Conservation (phyloP, 2,113 vertebrate species). For the Circaetus cinerascens region DNA sequence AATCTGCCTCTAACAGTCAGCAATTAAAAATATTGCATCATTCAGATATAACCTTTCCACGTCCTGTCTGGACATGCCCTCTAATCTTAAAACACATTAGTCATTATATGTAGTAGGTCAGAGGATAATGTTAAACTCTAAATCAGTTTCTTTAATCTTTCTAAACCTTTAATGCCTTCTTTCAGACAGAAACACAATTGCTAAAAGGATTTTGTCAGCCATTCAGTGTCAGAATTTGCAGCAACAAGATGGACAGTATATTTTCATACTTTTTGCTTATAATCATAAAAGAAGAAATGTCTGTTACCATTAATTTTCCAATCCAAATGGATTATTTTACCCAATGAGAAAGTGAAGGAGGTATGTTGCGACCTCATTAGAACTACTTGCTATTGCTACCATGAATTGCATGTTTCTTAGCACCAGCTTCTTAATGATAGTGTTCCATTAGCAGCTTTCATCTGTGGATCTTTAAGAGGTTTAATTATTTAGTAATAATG, state of each 20-base stretch:
- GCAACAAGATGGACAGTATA: background rate
- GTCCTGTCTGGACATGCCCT: background rate
- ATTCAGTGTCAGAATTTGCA: background rate
- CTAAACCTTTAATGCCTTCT: background rate
- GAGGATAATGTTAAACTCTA: constrained; percentile 11
- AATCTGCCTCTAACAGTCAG: background rate
- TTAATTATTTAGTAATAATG: background rate
- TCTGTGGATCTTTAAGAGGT: background rate
- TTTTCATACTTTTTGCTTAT: background rate
- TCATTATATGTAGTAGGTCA: background rate
- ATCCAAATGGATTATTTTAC: background rate
- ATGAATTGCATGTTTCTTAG: background rate
- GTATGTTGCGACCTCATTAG: background rate
- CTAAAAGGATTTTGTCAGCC: background rate
- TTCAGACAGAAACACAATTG: background rate
- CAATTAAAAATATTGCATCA: background rate
- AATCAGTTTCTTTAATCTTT: background rate
- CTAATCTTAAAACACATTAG: background rate
- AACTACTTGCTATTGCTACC: background rate
- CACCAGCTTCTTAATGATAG: background rate
- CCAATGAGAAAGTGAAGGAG: background rate
- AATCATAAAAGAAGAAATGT: background rate
- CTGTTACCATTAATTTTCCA: background rate
- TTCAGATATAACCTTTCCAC: constrained; percentile 10
- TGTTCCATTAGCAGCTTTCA: background rate